Percentiles rank a stretch among this genome's conserved stretches.
phyloP scores from a whole-genome alignment of 1,140 invertebrate genomes.

The Ceratosolen solmsi region DNA sequence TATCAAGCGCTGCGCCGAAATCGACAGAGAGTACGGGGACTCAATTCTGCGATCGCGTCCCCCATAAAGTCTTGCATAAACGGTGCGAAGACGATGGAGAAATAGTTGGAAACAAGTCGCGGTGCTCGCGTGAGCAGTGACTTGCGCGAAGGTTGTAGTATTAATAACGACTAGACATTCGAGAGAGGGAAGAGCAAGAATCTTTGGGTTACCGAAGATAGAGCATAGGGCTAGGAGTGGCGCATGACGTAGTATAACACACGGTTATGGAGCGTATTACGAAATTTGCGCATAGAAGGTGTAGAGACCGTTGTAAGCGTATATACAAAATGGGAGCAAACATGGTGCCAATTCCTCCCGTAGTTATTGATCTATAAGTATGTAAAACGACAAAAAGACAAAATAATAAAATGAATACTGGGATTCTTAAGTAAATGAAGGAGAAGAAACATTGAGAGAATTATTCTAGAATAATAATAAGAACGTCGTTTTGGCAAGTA shows the following conservation, averaged over 20 bases:
- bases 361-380: conserved; percentile 59
- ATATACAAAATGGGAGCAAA: conserved; percentile 67
- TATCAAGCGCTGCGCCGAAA: conserved; percentile 22
- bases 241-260: not conserved
- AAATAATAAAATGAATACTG: conserved; percentile 20
- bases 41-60: not conserved
- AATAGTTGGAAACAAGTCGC: not conserved
- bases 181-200: not conserved
- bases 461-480: conserved; percentile 41
- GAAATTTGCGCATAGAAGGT: conserved; percentile 30
- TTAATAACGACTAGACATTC: not conserved
- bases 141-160: not conserved
- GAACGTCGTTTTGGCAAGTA: conserved; percentile 41
- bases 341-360: conserved; percentile 71
- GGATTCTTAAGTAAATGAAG: conserved; percentile 22
- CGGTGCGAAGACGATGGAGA: not conserved
- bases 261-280: conserved; percentile 3
- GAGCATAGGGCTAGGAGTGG: not conserved
- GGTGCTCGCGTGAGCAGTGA: not conserved
- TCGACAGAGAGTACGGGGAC: conserved; percentile 1
- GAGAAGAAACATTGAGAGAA: conserved; percentile 41
- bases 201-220: not conserved
- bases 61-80: not conserved
- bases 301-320: conserved; percentile 19
- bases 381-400: conserved; percentile 27